phyloP scores from a whole-genome alignment of 2,888 invertebrate genomes.

The Emmelina monodactyla region DNA sequence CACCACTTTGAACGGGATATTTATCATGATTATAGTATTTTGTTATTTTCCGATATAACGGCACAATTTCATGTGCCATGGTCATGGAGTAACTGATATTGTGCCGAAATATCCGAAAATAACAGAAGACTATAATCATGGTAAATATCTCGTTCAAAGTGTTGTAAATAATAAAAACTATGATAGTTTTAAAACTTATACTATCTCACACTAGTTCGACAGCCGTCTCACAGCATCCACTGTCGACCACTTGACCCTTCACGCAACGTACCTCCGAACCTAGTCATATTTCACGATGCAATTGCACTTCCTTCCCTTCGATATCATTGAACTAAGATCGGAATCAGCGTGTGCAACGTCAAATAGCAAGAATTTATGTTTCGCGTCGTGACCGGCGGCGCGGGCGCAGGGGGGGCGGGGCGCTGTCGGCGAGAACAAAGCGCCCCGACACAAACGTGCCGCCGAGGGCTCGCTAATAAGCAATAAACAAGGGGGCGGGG shows the following conservation, averaged over 20 bases:
- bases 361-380: slow-evolving; percentile 62
- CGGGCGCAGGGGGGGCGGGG: slow-evolving; percentile 21
- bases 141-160: too few species aligned
- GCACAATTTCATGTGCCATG: too few species aligned
- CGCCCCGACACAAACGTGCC: slow-evolving; percentile 57
- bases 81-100: too few species aligned
- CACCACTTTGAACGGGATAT: too few species aligned
- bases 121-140: too few species aligned
- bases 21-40: too few species aligned
- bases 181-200: too few species aligned
- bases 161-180: too few species aligned
- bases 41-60: too few species aligned
- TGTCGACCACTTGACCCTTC: neutral
- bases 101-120: too few species aligned
- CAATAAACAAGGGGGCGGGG: slow-evolving; percentile 66
- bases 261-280: slow-evolving; percentile 5
- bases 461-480: slow-evolving; percentile 61
- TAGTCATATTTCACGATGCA: slow-evolving; percentile 25
- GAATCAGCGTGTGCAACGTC: slow-evolving; percentile 56
- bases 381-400: slow-evolving; percentile 51
- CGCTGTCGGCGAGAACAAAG: slow-evolving; percentile 59
- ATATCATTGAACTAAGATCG: slow-evolving; percentile 54
- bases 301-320: slow-evolving; percentile 45
- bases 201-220: too few species aligned
- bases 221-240: too few species aligned